Evolutionary conservation across 1,140 invertebrate genomes (phyloP).

Genomic region (Pseudomyrmex cubaensis): DNA sequence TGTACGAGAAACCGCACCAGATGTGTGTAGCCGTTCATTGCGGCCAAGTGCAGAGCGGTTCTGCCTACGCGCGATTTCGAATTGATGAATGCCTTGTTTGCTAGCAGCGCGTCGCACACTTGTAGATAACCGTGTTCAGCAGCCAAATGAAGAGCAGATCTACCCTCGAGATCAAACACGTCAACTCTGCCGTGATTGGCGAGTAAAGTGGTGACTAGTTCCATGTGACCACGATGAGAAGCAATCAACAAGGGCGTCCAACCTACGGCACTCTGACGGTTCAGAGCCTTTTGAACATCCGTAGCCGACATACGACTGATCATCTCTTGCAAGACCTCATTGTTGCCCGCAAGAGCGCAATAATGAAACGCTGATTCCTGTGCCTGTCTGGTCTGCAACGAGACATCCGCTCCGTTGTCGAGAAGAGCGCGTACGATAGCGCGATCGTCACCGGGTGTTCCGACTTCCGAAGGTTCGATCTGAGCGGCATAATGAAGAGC

Average conservation of each 20-base stretch:
- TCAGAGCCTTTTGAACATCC: constrained; percentile 96
- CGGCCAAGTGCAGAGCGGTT: constrained; percentile 94
- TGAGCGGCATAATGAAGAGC: constrained; percentile 95
- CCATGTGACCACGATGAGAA: constrained; percentile 91
- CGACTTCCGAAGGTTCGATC: constrained; percentile 91
- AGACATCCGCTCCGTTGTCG: constrained; percentile 95
- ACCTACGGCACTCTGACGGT: constrained; percentile 95
- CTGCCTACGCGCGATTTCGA: constrained; percentile 95
- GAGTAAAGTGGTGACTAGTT: constrained; percentile 94
- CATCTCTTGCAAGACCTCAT: constrained; percentile 97
- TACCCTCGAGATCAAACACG: constrained; percentile 98
- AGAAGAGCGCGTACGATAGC: constrained; percentile 95
- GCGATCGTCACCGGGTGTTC: constrained; percentile 92
- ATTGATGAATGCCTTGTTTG: constrained; percentile 99
- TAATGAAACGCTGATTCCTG: constrained; percentile 98
- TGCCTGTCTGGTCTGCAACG: constrained; percentile 92
- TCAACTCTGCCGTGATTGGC: constrained; percentile 98
- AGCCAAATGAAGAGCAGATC: constrained; percentile 97
- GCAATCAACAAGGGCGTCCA: constrained; percentile 99
- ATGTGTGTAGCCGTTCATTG: constrained; percentile 97
- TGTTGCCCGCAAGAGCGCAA: constrained; percentile 97
- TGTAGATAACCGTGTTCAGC: constrained; percentile 96
- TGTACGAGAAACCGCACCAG: constrained; percentile 95
- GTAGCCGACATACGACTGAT: constrained; percentile 94
- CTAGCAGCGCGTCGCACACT: constrained; percentile 97